Base-by-base conservation (phyloP, 2,113 vertebrate genomes). In the Chaenocephalus aceratus region DNA sequence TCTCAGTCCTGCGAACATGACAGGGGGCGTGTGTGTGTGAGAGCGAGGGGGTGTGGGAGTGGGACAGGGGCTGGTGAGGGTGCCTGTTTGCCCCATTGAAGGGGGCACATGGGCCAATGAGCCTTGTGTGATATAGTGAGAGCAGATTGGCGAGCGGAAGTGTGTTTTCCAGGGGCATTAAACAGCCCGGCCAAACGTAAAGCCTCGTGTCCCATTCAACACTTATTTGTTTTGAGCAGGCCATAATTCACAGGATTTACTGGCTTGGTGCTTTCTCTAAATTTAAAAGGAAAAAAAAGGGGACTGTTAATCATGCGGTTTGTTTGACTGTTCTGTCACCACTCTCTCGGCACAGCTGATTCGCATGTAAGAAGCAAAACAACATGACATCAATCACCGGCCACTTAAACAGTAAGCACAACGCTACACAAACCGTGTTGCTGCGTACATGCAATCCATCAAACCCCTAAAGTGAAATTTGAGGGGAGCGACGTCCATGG, bases 1-100 rank as follows among this genome's bases (percentile, higher is more conserved):
- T 94, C 90, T 93, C 92, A 93, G 88, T 87, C 82, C 92, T 65
- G 74, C 64, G 73, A 88, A 92, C 92, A 93, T 92, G 93, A 92
- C 91, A 93, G 91, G 91, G 89, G 88, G 91, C 84, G 91, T 93
- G 90, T 79, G 83, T 69, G 83, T 69, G 89, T 80, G 82, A 79
- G 79, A 80, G 85, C 77, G 54, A 76, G 69, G 79, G 86, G 75
- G 83, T 90, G 87, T 82, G 70, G 72, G 86, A 84, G 76, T 30
- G 13, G 77, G 82, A 57, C 8, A 15, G 84, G 83, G 79, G 80
- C 62, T 82, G 86, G 80, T 52, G 79, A 83, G 88, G 83, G 77
- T 82, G 89, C 82, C 76, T 87, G 77, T 77, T 88, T 88, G 86
- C 83, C 90, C 80, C 76, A 87, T 78, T 86, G 66, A 88, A 79